These are phyloP conservation scores for Semicossyphus pulcher DNA, from an alignment of 2,113 vertebrate genomes.

Conservation along the genomic window DNA sequence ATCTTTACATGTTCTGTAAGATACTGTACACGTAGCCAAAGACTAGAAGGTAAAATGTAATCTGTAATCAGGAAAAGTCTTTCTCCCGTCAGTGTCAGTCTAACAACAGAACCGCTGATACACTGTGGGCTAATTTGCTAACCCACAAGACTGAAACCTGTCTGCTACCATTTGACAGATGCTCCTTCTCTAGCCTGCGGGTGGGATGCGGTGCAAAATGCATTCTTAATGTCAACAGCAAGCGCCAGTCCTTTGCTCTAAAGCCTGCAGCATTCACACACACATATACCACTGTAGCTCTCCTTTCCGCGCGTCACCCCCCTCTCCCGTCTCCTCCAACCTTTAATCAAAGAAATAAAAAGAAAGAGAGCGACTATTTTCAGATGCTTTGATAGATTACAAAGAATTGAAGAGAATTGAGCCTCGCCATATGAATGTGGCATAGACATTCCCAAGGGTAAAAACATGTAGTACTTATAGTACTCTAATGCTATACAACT, in stretches of 20 bases:
- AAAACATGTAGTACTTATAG: conserved; percentile 1
- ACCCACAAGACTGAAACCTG: conserved; percentile 58
- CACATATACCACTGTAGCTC: conserved; percentile 21
- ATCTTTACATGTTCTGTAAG: not conserved
- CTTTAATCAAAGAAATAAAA: conserved; percentile 29
- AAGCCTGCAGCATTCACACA: conserved; percentile 48
- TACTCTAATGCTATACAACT: conserved; percentile 2
- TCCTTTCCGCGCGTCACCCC: not conserved
- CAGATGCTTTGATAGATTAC: conserved; percentile 13
- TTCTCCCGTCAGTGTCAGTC: conserved; percentile 1
- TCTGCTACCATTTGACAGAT: conserved; percentile 58
- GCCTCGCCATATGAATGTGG: conserved; percentile 5
- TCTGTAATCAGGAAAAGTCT: conserved; percentile 10
- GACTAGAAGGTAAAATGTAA: not conserved
- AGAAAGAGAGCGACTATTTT: conserved; percentile 12
- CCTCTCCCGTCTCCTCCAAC: not conserved
- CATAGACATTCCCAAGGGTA: not conserved
- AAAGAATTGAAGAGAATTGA: conserved; percentile 43
- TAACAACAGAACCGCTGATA: conserved; percentile 27
- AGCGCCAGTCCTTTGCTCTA: conserved; percentile 51
- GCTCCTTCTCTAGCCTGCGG: conserved; percentile 49
- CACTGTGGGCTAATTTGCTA: conserved; percentile 51
- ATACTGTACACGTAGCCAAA: not conserved
- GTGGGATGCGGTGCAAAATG: conserved; percentile 46
- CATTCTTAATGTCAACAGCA: conserved; percentile 61